Evolutionary conservation across 2,888 invertebrate species (phyloP), one percentile per base, ranked within the genome.

Genomic region (Zelleria hepariella): DNA sequence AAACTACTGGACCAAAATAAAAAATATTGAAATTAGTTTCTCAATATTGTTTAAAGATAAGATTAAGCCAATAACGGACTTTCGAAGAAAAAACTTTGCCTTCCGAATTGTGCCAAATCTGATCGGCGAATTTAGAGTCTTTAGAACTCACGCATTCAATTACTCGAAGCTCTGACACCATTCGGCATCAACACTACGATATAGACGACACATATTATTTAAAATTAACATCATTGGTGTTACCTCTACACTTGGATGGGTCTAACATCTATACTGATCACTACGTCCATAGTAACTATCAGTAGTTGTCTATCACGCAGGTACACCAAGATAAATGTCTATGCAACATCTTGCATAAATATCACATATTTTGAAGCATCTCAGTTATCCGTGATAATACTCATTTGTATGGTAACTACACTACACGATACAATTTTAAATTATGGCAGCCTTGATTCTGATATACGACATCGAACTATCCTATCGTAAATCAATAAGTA

Each of bases 401-500:
- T 55, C 55, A 20, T 18, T 72, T 70, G 69, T 64, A 63, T 67
- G 67, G 64, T 62, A 60, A 66, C 65, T 72, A 66, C 62, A 64
- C 66, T 75, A 72, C 66, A 66, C 65, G 69, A 73, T 65, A 68
- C 69, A 58, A 61, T 61, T 62, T 62, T 75, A 77, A 70, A 74
- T 73, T 74, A 71, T 69, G 70, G 72, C 79, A 79, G 80, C 80
- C 80, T 80, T 77, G 71, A 70, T 75, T 75, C 71, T 72, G 66
- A 70, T 69, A 71, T 63, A 68, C 64, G 67, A 67, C 62, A 78
- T 68, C 62, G 66, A 71, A 64, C 64, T 70, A 71, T 42, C 63
- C 53, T 54, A 26, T 15, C 18, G 18, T 54, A 3, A 18, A 26
- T 54, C 51, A 51, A 20, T 20, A 18, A 23, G 7, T 51, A 51